A percentile compares a stretch with the other conserved stretches of the same genome.
phyloP scores from a whole-genome alignment of 2,113 vertebrate species.

The Hippolais icterina region DNA sequence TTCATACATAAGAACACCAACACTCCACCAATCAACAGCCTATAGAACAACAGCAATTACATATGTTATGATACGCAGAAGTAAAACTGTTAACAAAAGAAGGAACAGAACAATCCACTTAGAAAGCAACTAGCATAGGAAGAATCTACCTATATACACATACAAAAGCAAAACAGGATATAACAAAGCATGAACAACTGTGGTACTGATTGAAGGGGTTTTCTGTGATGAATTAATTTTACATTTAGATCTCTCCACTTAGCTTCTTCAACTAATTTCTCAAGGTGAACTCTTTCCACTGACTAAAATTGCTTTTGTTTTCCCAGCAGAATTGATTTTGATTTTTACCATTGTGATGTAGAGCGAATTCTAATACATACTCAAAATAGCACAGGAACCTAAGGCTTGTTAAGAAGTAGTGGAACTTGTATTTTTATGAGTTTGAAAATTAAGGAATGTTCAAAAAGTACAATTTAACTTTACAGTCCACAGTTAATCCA shows the following conservation, averaged over 20 bases:
- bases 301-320: background rate
- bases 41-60: conserved; percentile 62
- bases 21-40: conserved; percentile 99
- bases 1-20: conserved; percentile 97
- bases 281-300: background rate
- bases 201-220: background rate
- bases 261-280: background rate
- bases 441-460: background rate
- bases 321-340: rapidly evolving
- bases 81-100: background rate
- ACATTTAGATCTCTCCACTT: background rate
- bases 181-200: background rate
- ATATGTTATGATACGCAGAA: background rate
- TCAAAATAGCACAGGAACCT: background rate
- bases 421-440: background rate
- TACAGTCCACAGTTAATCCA: background rate
- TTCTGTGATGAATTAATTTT: background rate
- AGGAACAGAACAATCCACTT: background rate
- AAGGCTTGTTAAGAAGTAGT: background rate
- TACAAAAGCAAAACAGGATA: background rate
- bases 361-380: background rate
- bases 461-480: background rate
- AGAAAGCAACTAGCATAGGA: background rate
- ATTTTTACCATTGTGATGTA: background rate
- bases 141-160: background rate